Conservation (phyloP, 2,888 invertebrate genomes). For the Dryadula phaetusa region DNA sequence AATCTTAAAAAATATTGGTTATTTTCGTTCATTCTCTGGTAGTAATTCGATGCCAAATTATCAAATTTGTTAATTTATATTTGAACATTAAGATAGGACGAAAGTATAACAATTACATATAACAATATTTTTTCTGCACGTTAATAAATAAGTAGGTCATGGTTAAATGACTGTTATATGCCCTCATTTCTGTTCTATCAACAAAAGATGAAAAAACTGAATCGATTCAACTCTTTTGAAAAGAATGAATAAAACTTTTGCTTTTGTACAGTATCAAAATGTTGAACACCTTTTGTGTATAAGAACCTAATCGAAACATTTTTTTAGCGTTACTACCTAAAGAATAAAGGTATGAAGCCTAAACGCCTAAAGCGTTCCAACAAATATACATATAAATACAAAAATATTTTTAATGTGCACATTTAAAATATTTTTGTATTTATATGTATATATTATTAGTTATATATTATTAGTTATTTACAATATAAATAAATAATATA, state of each 20-base stretch:
- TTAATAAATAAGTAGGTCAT: conserved; percentile 37
- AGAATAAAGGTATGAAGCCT: neutral
- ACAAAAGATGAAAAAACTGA: conserved; percentile 44
- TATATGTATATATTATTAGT: too few relatives aligned
- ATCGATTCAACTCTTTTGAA: conserved; percentile 42
- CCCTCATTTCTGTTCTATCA: conserved; percentile 41
- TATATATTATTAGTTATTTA: too few relatives aligned
- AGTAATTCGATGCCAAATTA: neutral
- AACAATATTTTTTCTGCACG: conserved; percentile 30
- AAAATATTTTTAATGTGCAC: too few relatives aligned
- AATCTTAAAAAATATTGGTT: neutral
- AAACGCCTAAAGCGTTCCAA: neutral
- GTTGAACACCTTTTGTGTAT: conserved; percentile 28
- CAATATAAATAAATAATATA: neutral
- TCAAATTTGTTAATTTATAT: neutral
- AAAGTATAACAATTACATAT: neutral
- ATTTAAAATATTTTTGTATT: too few relatives aligned
- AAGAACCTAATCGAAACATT: conserved; percentile 25
- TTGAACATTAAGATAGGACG: neutral
- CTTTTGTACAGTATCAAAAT: conserved; percentile 34
- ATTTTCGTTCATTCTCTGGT: neutral
- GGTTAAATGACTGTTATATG: conserved; percentile 38
- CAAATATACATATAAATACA: neutral
- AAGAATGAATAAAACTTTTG: conserved; percentile 39
- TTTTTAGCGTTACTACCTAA: conserved; percentile 10